A percentile compares a stretch with the other conserved stretches of the same genome.
Conservation (phyloP, 2,797 vertebrate genomes). For the Melopsittacus undulatus region DNA sequence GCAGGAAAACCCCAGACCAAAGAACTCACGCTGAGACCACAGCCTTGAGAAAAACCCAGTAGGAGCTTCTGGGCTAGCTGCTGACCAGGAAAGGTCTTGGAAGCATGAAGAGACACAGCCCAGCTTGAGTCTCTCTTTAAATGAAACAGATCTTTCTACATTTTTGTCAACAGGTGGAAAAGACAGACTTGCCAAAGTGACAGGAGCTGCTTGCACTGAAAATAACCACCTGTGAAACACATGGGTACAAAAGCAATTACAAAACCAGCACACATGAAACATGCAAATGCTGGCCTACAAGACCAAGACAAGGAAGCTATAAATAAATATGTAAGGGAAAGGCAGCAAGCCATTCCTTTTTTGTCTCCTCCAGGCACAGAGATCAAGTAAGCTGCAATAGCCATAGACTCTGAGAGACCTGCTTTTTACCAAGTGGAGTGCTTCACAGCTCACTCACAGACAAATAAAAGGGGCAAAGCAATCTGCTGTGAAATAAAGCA, state of each 20-base stretch:
- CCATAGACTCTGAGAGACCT: background rate
- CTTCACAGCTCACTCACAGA: background rate
- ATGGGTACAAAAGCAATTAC: background rate
- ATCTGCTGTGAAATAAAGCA: background rate
- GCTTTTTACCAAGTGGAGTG: background rate
- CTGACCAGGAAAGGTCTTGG: background rate
- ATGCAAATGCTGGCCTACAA: background rate
- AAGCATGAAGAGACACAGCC: background rate
- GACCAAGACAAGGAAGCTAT: background rate
- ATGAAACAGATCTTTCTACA: background rate
- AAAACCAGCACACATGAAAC: background rate
- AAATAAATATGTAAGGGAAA: background rate
- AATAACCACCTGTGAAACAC: conserved; percentile 31
- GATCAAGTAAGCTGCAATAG: background rate
- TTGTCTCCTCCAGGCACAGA: background rate
- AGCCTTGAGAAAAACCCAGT: conserved; percentile 1
- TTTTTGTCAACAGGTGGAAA: background rate
- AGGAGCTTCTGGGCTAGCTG: conserved; percentile 18
- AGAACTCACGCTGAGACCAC: background rate
- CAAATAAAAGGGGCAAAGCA: background rate
- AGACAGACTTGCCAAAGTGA: background rate
- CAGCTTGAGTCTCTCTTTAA: conserved; percentile 5
- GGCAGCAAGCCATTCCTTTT: background rate
- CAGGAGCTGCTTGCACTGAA: conserved; percentile 24
- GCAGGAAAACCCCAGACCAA: conserved; percentile 22